phyloP scores from a whole-genome alignment of 1,140 invertebrate genomes.

The Mesaphorura yosii region DNA sequence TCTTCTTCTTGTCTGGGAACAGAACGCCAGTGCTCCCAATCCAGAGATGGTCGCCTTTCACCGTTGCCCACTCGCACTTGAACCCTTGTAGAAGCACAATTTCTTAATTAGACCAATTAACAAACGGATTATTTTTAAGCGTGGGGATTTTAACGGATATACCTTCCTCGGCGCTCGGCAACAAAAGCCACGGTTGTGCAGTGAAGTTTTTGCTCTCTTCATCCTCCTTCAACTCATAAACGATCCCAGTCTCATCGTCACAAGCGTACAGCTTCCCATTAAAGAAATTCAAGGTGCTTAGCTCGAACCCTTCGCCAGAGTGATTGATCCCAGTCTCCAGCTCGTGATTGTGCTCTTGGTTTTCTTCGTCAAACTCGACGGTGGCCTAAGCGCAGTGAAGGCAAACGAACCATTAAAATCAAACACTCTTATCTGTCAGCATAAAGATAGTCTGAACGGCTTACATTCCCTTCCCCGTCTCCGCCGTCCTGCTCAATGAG shows the following conservation, averaged over 20 bases:
- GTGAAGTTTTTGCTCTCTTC: slow-evolving; percentile 35
- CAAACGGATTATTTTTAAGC: too few species aligned
- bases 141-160: too few species aligned
- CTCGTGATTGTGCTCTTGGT: slow-evolving; percentile 41
- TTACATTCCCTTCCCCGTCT: too few species aligned
- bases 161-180: slow-evolving; percentile 54
- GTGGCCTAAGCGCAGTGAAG: too few species aligned
- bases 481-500: too few species aligned
- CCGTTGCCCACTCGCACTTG: slow-evolving; percentile 93
- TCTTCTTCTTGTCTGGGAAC: too few species aligned
- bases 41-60: slow-evolving; percentile 77
- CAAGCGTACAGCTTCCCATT: slow-evolving; percentile 79
- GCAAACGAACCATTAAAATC: slow-evolving; percentile 2
- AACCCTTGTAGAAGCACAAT: slow-evolving; percentile 54
- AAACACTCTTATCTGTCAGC: background rate
- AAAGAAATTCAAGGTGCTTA: slow-evolving; percentile 89
- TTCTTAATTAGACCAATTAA: too few species aligned
- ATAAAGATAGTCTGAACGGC: too few species aligned
- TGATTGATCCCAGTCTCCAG: slow-evolving; percentile 58
- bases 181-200: slow-evolving; percentile 77
- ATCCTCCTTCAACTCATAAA: slow-evolving; percentile 51
- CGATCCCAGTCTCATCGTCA: slow-evolving; percentile 89
- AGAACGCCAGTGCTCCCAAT: slow-evolving; percentile 65
- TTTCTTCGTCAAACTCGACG: slow-evolving; percentile 52
- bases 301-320: slow-evolving; percentile 89